Evolutionary conservation across 35 echinoderm and acorn worm species (phyloP).

Genomic region (Heliocidaris erythrogramma): DNA sequence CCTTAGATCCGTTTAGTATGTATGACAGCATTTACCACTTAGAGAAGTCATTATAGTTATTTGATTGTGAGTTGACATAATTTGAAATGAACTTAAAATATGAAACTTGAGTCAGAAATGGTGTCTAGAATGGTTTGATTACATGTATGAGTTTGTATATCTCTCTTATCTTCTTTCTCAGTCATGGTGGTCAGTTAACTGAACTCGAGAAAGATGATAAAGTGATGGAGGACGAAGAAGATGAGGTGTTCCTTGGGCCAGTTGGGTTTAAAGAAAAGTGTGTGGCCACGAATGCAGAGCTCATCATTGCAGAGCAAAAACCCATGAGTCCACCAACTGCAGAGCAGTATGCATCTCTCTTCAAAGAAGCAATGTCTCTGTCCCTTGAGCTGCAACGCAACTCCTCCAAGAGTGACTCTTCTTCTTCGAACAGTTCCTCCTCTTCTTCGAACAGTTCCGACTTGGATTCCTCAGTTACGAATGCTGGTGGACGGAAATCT

Average conservation of each 20-base stretch:
- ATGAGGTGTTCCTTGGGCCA: slow-evolving; percentile 86
- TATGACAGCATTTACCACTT: no score
- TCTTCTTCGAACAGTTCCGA: background rate
- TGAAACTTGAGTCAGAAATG: background rate
- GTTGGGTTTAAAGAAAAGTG: slow-evolving; percentile 78
- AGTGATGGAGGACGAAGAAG: slow-evolving; percentile 64
- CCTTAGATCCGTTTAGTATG: no score
- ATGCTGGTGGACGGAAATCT: background rate
- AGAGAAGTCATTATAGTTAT: background rate
- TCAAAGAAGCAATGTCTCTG: slow-evolving; percentile 72
- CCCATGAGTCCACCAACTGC: slow-evolving; percentile 64
- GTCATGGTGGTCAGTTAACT: background rate
- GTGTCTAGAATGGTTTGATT: background rate
- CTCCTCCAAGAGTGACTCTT: background rate
- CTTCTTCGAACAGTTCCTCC: no score
- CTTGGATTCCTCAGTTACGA: background rate
- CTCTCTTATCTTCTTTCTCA: background rate
- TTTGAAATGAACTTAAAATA: background rate
- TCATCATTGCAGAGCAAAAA: slow-evolving; percentile 25
- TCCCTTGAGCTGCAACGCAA: slow-evolving; percentile 52
- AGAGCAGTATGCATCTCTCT: slow-evolving; percentile 74
- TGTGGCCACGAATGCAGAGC: slow-evolving; percentile 72
- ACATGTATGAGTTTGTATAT: background rate
- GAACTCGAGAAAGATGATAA: background rate
- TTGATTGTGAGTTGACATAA: background rate